These are phyloP conservation scores for Polydrusus tereticollis DNA, from an alignment of 2,888 invertebrate species.

Conservation along the genomic window DNA sequence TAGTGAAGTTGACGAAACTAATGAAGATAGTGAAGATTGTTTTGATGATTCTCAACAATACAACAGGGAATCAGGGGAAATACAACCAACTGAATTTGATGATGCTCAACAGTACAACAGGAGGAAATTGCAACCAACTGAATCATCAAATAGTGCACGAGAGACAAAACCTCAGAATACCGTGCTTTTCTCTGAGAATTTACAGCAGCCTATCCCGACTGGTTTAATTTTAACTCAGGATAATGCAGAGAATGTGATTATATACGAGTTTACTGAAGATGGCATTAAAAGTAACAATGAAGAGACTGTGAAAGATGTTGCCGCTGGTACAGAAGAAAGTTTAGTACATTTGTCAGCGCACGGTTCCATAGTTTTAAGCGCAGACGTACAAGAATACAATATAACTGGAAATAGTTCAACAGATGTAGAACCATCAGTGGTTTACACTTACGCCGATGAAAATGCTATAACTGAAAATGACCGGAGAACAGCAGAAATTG, in stretches of 20 bases:
- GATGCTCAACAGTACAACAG: slow-evolving; percentile 12
- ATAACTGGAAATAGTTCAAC: background rate
- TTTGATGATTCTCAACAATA: slow-evolving; percentile 13
- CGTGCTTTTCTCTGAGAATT: background rate
- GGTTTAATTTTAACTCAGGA: background rate
- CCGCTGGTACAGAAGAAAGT: background rate
- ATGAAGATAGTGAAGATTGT: slow-evolving; percentile 13
- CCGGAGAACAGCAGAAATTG: slow-evolving; percentile 24
- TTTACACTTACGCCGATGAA: slow-evolving; percentile 5
- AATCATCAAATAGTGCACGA: background rate
- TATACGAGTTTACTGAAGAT: slow-evolving; percentile 11
- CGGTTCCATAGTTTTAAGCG: background rate
- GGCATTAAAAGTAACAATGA: slow-evolving; percentile 1
- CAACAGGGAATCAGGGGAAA: slow-evolving; percentile 18
- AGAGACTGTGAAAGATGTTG: background rate
- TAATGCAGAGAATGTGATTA: background rate
- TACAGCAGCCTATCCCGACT: background rate
- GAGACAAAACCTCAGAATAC: background rate
- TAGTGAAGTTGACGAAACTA: slow-evolving; percentile 20
- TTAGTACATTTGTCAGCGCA: background rate
- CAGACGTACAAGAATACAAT: background rate
- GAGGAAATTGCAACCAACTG: slow-evolving; percentile 11
- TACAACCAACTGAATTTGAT: no score
- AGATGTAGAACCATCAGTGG: background rate
- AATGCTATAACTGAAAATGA: slow-evolving; percentile 13